Evolutionary conservation across 2,888 invertebrate genomes (phyloP), one percentile per base, ranked within the genome.

Genomic region (Biston betularia): DNA sequence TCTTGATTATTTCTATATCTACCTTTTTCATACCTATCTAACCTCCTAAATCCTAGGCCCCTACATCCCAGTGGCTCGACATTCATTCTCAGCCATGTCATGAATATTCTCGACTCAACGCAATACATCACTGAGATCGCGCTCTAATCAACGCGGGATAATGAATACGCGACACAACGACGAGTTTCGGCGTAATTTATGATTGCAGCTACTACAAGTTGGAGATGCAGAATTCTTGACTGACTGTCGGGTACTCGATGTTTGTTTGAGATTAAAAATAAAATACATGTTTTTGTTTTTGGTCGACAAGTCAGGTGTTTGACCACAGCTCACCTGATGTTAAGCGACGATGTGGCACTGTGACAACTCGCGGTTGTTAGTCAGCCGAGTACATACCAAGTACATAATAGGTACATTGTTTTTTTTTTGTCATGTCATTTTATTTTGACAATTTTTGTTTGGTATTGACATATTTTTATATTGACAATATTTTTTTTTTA

Each of bases 71-170:
- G 40, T 33, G 63, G n/a, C 56, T 50, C 44, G n/a, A 34, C 64
- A 58, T 54, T 58, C 53, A 54, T 53, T 52, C 64, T 33, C 64
- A 53, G 46, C 46, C 58, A 42, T 33, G 64, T 64, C 58, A 64
- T 64, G 64, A 64, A 58, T 58, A 64, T 64, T 58, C 58, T 57
- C 52, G 48, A 4, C 44, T 42, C 63, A 34, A 42, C 53, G 71
- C 65, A 72, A 76, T 73, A 74, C 75, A 73, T 76, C 75, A 76
- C 64, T 56, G 60, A 68, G 69, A 71, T 58, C 66, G 68, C 58
- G 62, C 63, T 74, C 69, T 76, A 73, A 75, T 75, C 75, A 75
- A 71, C 72, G 69, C 68, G 62, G 65, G 71, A 69, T 69, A 75
- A 75, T 74, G 69, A 73, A 67, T 65, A 68, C 68, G 53, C 50